These are phyloP conservation scores for Protobothrops flavoviridis DNA, from an alignment of 2,113 vertebrate genomes.

Conservation along the genomic window DNA sequence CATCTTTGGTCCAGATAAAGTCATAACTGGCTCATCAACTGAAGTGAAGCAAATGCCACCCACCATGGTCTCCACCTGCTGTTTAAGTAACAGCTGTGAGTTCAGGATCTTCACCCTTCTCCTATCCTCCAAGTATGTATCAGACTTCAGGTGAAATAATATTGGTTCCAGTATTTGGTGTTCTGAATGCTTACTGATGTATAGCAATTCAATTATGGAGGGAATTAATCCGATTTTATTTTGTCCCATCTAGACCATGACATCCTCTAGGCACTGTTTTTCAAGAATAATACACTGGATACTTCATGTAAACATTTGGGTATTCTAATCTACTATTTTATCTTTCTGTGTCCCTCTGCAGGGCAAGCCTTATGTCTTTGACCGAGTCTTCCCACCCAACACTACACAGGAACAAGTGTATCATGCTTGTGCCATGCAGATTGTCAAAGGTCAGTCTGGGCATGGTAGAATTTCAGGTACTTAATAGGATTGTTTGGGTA, in stretches of 20 bases:
- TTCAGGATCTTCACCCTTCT: not conserved
- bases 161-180: not conserved
- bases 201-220: not conserved
- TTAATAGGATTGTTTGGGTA: not conserved
- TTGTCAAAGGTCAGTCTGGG: constrained; percentile 85
- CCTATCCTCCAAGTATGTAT: not conserved
- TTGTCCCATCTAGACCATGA: not conserved
- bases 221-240: not conserved
- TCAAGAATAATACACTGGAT: not conserved
- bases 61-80: not conserved
- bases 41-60: not conserved
- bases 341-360: constrained; percentile 47
- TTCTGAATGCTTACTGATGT: not conserved
- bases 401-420: constrained; percentile 93
- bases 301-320: not conserved
- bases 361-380: constrained; percentile 86
- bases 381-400: constrained; percentile 88
- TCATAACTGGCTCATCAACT: not conserved
- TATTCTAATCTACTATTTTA: not conserved
- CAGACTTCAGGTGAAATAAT: not conserved
- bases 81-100: not conserved
- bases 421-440: constrained; percentile 90
- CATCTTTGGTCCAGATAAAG: not conserved
- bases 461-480: not conserved
- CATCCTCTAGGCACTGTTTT: not conserved